Conservation (phyloP, 2,113 vertebrate species). For the Speoplatyrhinus poulsoni region DNA sequence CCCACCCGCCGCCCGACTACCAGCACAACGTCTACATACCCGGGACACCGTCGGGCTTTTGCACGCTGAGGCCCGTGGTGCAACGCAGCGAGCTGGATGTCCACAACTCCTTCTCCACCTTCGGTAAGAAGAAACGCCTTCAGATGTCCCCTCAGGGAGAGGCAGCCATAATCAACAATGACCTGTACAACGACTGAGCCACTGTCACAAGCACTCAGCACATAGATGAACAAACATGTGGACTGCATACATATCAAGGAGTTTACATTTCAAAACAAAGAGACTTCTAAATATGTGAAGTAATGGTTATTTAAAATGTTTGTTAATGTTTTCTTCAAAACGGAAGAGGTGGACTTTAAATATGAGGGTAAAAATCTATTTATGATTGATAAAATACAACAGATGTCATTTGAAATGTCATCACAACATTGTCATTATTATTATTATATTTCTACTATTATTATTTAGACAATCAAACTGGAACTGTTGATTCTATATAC, state of each 20-base stretch:
- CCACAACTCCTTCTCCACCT: constrained; percentile 90
- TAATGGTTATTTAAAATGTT: too few species aligned
- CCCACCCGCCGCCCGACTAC: constrained; percentile 84
- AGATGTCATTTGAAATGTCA: constrained; percentile 49
- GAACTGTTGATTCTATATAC: constrained; percentile 30
- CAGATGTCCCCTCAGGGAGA: constrained; percentile 81
- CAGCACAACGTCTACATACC: constrained; percentile 92
- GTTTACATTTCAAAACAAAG: too few species aligned
- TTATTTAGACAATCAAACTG: constrained; percentile 79
- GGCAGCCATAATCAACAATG: constrained; percentile 85
- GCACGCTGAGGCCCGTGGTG: constrained; percentile 77
- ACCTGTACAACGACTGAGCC: constrained; percentile 79
- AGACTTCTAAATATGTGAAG: too few species aligned
- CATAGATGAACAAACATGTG: constrained; percentile 19
- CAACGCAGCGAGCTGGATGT: constrained; percentile 80
- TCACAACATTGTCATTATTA: constrained; percentile 41
- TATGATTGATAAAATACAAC: constrained; percentile 6
- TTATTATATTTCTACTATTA: constrained; percentile 52
- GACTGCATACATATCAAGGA: not conserved
- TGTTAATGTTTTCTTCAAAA: too few species aligned
- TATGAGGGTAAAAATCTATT: too few species aligned
- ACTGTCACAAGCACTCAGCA: constrained; percentile 6
- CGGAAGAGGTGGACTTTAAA: too few species aligned
- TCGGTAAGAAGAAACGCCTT: constrained; percentile 88
- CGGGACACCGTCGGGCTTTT: constrained; percentile 81